A percentile compares a stretch with the other conserved stretches of the same genome.
Evolutionary conservation across 2,113 vertebrate species (phyloP).

Genomic region (Odocoileus hemionus): DNA sequence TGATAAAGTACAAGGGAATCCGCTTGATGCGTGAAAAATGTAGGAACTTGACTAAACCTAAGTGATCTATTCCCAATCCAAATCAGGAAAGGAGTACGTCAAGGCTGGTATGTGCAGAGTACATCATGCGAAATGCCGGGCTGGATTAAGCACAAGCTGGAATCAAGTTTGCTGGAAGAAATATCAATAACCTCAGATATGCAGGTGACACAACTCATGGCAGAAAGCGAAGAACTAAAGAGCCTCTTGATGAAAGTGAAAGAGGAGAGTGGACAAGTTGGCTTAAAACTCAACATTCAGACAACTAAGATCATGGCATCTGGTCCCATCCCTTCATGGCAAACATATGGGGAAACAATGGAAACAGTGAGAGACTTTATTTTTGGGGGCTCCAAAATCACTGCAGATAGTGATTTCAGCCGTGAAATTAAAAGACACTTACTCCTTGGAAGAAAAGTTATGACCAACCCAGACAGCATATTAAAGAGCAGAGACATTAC

Average conservation of each 20-base stretch:
- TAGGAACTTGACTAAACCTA: not conserved
- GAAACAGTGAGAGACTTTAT: not conserved
- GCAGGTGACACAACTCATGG: not conserved
- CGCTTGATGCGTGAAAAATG: not conserved
- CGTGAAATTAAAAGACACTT: not conserved
- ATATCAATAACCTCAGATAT: not conserved
- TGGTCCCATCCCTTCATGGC: not conserved
- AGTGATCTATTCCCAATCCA: not conserved
- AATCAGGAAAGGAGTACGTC: not conserved
- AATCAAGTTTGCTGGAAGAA: not conserved
- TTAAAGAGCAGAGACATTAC: not conserved
- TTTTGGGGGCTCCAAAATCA: not conserved
- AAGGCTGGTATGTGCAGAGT: not conserved
- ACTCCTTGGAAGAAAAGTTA: not conserved
- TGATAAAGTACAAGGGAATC: not conserved
- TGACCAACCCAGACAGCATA: not conserved
- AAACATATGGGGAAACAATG: not conserved
- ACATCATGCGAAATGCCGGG: not conserved
- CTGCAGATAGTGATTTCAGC: not conserved
- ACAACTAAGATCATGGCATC: not conserved
- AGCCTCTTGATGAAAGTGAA: not conserved
- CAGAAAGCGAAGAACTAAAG: not conserved
- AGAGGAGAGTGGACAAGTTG: not conserved
- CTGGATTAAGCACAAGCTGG: not conserved
- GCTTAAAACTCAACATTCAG: not conserved